Conservation (phyloP, 2,888 invertebrate genomes). For the Drosophila tanythrix region DNA sequence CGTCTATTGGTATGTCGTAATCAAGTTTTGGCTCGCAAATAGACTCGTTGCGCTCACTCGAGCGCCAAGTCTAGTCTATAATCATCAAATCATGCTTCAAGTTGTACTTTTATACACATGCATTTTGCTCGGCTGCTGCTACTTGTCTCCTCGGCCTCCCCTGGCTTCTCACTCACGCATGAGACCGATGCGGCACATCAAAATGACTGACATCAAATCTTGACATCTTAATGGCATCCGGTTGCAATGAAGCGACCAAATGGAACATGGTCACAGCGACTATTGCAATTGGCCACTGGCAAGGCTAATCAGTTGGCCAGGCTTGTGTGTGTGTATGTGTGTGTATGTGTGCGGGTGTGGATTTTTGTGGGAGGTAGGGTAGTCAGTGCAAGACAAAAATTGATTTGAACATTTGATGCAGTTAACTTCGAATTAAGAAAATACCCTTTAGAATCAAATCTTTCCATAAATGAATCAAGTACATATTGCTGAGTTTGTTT, state of each 20-base stretch:
- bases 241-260: constrained; percentile 32
- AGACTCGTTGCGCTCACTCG: constrained; percentile 73
- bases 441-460: neutral
- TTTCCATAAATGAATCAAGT: neutral
- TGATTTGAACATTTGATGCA: constrained; percentile 2
- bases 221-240: constrained; percentile 69
- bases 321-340: neutral
- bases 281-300: constrained; percentile 6
- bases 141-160: neutral
- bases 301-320: constrained; percentile 8
- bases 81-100: constrained; percentile 73
- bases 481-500: neutral
- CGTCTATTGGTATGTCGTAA: constrained; percentile 47
- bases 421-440: neutral
- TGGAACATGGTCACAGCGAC: neutral
- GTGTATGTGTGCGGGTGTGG: neutral
- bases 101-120: constrained; percentile 40
- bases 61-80: constrained; percentile 80
- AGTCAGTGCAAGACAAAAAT: neutral
- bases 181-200: constrained; percentile 47
- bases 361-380: neutral
- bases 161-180: neutral
- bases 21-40: constrained; percentile 76
- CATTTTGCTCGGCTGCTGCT: neutral
- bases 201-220: constrained; percentile 71